Conservation (phyloP, 1,140 invertebrate genomes). For the Mylabris phalerata region DNA sequence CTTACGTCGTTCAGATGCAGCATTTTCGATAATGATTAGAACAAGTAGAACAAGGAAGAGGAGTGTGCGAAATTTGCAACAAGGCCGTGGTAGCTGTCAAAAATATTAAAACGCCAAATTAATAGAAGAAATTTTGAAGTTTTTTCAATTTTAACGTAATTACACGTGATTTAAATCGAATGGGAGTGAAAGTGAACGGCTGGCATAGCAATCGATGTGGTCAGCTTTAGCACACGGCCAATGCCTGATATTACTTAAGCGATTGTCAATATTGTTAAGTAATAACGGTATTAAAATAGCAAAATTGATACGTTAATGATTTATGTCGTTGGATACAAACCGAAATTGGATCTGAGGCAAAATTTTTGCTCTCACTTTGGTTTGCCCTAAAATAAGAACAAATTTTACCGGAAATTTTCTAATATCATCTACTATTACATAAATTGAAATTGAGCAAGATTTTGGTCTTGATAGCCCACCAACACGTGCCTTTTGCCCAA, state of each 20-base stretch:
- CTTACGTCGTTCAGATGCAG: slow-evolving; percentile 29
- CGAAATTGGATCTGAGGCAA: no score
- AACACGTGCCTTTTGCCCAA: no score
- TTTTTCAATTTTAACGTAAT: background rate
- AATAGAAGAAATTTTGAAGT: background rate
- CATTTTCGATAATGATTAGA: slow-evolving; percentile 27
- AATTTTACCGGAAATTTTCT: no score
- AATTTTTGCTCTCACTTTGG: no score
- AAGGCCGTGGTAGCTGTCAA: slow-evolving; percentile 32
- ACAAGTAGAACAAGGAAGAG: slow-evolving; percentile 27
- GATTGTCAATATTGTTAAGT: background rate
- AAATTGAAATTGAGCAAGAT: no score
- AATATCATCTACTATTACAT: no score
- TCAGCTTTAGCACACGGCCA: background rate
- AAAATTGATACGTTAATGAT: no score
- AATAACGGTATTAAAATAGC: no score
- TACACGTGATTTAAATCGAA: background rate
- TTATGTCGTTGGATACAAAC: no score
- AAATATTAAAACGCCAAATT: background rate
- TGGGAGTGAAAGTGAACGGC: background rate
- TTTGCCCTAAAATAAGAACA: no score
- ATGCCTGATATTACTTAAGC: background rate
- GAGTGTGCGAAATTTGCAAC: slow-evolving; percentile 29
- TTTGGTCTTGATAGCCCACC: no score
- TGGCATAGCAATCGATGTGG: background rate